These are phyloP conservation scores for Python bivittatus DNA, from an alignment of 2,113 vertebrate species.

Conservation along the genomic window DNA sequence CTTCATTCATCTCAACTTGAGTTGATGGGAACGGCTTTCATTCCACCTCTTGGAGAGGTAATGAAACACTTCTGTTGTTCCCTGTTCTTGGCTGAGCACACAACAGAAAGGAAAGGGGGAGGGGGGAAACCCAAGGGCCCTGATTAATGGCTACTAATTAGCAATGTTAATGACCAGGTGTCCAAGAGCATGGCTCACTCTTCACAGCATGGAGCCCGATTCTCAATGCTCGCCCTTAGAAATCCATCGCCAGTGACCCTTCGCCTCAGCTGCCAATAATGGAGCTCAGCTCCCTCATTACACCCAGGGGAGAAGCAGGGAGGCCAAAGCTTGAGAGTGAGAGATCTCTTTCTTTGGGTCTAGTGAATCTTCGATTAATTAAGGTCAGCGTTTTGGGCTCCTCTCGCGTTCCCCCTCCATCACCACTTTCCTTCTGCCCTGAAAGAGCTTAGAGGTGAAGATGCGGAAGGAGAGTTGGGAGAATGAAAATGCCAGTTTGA, in stretches of 20 bases:
- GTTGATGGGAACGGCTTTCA: slow-evolving; percentile 89
- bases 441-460: slow-evolving; percentile 64
- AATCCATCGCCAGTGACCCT: slow-evolving; percentile 92
- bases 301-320: slow-evolving; percentile 81
- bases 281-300: slow-evolving; percentile 84
- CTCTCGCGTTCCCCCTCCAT: neutral
- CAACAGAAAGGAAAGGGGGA: slow-evolving; percentile 71
- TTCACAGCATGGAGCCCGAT: slow-evolving; percentile 88
- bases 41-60: slow-evolving; percentile 87
- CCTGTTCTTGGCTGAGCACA: slow-evolving; percentile 78
- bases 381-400: slow-evolving; percentile 75
- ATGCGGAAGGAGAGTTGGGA: slow-evolving; percentile 47
- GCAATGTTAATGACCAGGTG: slow-evolving; percentile 99
- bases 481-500: slow-evolving; percentile 52
- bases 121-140: slow-evolving; percentile 70
- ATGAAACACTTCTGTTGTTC: slow-evolving; percentile 92
- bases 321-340: slow-evolving; percentile 79
- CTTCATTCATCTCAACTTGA: slow-evolving; percentile 86
- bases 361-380: slow-evolving; percentile 82
- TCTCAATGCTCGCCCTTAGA: slow-evolving; percentile 87
- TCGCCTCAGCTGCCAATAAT: slow-evolving; percentile 86
- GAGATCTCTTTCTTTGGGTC: slow-evolving; percentile 76
- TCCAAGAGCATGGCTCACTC: slow-evolving; percentile 93
- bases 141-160: slow-evolving; percentile 99
- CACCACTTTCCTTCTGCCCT: neutral